phyloP scores from a whole-genome alignment of 2,113 vertebrate genomes.

The Trochalopteron elliotii region DNA sequence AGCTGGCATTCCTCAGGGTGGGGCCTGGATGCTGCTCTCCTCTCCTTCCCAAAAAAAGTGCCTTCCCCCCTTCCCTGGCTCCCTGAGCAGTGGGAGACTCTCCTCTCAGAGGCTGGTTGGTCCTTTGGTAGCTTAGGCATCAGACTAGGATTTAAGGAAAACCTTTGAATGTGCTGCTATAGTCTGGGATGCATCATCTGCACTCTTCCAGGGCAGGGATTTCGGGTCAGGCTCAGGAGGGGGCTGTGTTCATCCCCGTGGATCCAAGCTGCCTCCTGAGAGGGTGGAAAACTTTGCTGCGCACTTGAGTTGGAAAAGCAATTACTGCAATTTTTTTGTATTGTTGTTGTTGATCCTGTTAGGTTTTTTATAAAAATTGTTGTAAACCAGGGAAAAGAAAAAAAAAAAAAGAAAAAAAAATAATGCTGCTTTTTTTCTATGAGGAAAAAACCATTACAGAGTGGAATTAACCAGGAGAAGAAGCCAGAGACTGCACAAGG shows the following conservation, averaged over 20 bases:
- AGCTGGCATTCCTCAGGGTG: neutral
- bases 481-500: too few species aligned
- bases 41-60: neutral
- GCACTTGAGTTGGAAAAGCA: constrained; percentile 12
- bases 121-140: neutral
- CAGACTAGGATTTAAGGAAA: neutral
- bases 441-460: too few species aligned
- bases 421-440: too few species aligned
- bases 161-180: constrained; percentile 62
- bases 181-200: constrained; percentile 4
- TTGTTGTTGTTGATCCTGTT: constrained; percentile 30
- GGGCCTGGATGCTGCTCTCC: neutral
- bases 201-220: neutral
- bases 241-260: neutral
- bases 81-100: neutral
- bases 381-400: neutral
- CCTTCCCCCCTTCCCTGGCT: constrained; percentile 35
- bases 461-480: too few species aligned
- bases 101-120: neutral
- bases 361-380: neutral
- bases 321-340: neutral
- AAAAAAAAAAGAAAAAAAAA: neutral
- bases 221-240: neutral
- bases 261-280: neutral
- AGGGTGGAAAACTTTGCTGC: neutral